These are phyloP conservation scores for Lasioglossum lativentre DNA, from an alignment of 2,888 invertebrate genomes.

Conservation along the genomic window DNA sequence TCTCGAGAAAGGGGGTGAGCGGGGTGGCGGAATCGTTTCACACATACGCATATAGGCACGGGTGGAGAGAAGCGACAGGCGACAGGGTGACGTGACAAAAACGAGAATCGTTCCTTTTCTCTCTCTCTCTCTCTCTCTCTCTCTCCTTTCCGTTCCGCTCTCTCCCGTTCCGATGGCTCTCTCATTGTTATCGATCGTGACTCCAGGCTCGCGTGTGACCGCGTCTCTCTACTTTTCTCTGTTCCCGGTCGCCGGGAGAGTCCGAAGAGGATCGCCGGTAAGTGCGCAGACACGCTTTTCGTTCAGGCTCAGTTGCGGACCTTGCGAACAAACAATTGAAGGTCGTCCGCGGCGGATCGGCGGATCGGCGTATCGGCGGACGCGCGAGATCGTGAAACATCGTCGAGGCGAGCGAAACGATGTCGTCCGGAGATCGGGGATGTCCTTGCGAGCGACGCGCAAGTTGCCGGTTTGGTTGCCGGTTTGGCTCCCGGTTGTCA, in stretches of 20 bases:
- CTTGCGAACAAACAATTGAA: constrained; percentile 61
- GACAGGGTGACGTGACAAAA: constrained; percentile 24
- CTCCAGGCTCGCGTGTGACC: not conserved
- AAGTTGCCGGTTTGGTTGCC: not conserved
- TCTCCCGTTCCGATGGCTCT: not conserved
- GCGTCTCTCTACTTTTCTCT: not conserved
- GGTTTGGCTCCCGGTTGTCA: constrained; percentile 14
- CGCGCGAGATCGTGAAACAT: constrained; percentile 47
- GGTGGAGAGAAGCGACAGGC: constrained; percentile 24
- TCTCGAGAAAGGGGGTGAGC: not conserved
- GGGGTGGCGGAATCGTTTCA: constrained; percentile 29
- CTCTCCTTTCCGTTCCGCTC: constrained; percentile 1
- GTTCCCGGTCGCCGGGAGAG: constrained; percentile 9
- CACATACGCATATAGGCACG: not conserved
- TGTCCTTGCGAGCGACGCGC: constrained; percentile 47
- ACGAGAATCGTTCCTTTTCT: constrained; percentile 43
- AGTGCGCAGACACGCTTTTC: constrained; percentile 5
- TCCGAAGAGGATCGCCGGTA: constrained; percentile 62
- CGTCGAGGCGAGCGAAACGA: constrained; percentile 36
- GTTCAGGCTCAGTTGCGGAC: constrained; percentile 56
- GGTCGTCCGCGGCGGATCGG: not conserved
- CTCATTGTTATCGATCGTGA: constrained; percentile 6
- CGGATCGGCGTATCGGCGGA: constrained; percentile 16
- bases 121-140: not conserved
- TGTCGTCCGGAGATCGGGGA: constrained; percentile 44